Base-by-base conservation (phyloP, 2,113 vertebrate genomes). In the Rhinopomastus cyanomelas region DNA sequence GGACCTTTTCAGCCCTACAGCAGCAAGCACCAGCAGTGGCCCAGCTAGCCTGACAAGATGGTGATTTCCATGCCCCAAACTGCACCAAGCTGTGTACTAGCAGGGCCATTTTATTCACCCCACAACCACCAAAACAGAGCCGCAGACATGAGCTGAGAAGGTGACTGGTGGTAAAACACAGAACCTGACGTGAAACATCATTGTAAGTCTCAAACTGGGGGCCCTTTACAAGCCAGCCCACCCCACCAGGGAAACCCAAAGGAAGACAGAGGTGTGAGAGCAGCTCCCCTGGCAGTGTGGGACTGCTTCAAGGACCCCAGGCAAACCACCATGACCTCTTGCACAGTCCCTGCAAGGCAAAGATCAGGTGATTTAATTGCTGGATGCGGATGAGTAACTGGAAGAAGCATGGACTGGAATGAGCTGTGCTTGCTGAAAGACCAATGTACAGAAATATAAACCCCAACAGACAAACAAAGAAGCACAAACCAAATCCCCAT, bases 201-300 rank as follows among this genome's bases (percentile, higher is more conserved):
- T 5, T 30, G 2, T 5, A 57, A 83, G 13, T 26, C 32, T 17
- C 32, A 34, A n/a, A 80, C 5, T 3, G 14, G 6, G 37, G 16
- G 42, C 15, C 1, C 2, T 53, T 19, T 49, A 3, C 0, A 1
- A 42, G 48, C 42, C 29, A 67, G 4, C 6, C 16, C 0, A 0
- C 17, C 1, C 3, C 30, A 27, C n/a, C 5, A 1, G 60, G 14
- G 48, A 22, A 42, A 72, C 36, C 11, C 6, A 80, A 72, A 81
- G n/a, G 82, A 85, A 78, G 34, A 48, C 0, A 3, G 6, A 68
- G 34, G 34, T 0, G 0, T 44, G 83, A 66, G 32, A 68, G 53
- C 1, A 8, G 49, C 16, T 71, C 44, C 26, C 53, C 36, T 12
- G 27, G 68, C 46, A 20, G 30, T 62, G 68, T 18, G 1, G 3